Evolutionary conservation across 2,113 vertebrate species (phyloP).

Genomic region (Agapornis roseicollis): DNA sequence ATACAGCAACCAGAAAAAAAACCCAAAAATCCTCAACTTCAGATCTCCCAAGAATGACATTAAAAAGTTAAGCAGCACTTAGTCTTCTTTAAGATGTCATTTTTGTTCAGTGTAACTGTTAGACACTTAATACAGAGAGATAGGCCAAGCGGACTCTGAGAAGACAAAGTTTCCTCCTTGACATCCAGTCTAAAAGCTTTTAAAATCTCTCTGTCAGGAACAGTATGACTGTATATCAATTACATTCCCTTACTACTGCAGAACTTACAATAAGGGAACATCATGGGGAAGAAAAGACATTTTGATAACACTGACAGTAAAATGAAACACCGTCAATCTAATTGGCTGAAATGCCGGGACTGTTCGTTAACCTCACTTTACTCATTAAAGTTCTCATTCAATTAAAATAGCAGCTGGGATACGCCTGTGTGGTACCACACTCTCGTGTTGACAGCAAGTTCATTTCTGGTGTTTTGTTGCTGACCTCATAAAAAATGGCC

Average conservation of each 20-base stretch:
- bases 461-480: background rate
- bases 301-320: conserved; percentile 33
- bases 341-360: background rate
- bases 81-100: conserved; percentile 78
- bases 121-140: conserved; percentile 76
- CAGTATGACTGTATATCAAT: conserved; percentile 74
- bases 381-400: conserved; percentile 51
- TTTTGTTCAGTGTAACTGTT: conserved; percentile 69
- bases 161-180: conserved; percentile 72
- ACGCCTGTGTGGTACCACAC: background rate
- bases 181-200: conserved; percentile 77
- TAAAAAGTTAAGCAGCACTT: conserved; percentile 78
- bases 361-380: background rate
- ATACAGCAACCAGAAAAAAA: background rate
- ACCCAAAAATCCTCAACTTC: background rate
- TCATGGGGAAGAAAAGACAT: background rate
- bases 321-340: conserved; percentile 38
- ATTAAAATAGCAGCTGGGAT: conserved; percentile 2
- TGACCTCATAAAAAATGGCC: background rate
- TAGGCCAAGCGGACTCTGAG: conserved; percentile 67
- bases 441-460: background rate
- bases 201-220: conserved; percentile 76
- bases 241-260: conserved; percentile 42
- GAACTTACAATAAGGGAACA: conserved; percentile 42
- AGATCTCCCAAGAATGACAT: conserved; percentile 67